phyloP scores from a whole-genome alignment of 2,113 vertebrate species.

The Raphicerus campestris region DNA sequence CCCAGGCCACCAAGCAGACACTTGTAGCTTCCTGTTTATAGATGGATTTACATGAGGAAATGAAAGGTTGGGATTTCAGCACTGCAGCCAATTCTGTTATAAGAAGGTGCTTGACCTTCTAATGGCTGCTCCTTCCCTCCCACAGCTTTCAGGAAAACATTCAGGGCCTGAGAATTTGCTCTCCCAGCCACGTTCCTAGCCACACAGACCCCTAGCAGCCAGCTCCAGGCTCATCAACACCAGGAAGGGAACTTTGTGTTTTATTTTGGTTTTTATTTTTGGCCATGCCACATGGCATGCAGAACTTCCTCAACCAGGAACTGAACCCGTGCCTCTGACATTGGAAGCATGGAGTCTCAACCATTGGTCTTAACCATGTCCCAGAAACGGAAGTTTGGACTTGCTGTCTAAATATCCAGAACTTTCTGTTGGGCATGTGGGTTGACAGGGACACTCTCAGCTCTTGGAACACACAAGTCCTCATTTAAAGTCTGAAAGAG shows the following conservation, averaged over 20 bases:
- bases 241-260: background rate
- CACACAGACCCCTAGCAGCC: background rate
- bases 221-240: rapidly evolving
- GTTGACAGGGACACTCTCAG: background rate
- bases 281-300: background rate
- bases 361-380: background rate
- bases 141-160: background rate
- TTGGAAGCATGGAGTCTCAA: background rate
- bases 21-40: background rate
- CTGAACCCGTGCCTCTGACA: background rate
- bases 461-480: background rate
- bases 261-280: background rate
- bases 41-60: background rate
- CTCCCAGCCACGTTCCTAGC: background rate
- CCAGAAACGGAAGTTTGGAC: background rate
- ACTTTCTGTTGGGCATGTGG: background rate
- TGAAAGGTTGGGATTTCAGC: background rate
- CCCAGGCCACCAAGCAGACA: background rate
- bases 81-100: background rate
- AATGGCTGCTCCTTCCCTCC: background rate
- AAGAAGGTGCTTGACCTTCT: background rate
- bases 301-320: background rate
- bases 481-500: background rate
- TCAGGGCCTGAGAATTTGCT: background rate
- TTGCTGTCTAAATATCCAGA: background rate